phyloP scores from a whole-genome alignment of 1,140 invertebrate genomes.

The Drosophila azteca region DNA sequence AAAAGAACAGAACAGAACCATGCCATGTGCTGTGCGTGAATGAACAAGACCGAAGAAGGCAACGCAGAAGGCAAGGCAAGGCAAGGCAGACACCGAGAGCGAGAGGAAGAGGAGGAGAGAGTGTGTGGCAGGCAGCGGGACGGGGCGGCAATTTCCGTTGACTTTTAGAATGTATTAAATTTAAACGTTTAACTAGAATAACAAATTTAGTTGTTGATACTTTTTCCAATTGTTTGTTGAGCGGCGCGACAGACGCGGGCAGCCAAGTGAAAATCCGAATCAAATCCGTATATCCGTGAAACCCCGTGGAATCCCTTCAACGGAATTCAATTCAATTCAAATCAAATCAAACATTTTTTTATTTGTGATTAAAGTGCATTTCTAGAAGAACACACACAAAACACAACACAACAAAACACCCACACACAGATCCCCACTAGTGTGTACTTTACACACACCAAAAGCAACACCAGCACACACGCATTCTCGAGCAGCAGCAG shows the following conservation, averaged over 20 bases:
- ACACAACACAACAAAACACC: constrained; percentile 17
- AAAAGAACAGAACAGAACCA: constrained; percentile 17
- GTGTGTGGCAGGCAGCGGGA: constrained; percentile 40
- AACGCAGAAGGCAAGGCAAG: too few species aligned
- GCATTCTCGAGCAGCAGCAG: constrained; percentile 18
- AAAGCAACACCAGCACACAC: constrained; percentile 31
- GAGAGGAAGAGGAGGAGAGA: constrained; percentile 17
- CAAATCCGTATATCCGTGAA: constrained; percentile 36
- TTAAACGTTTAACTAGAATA: constrained; percentile 81
- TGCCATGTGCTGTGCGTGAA: constrained; percentile 69
- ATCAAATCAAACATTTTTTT: constrained; percentile 29
- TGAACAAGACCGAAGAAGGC: constrained; percentile 30
- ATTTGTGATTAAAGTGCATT: constrained; percentile 83
- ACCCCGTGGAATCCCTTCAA: constrained; percentile 35
- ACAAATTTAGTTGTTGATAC: constrained; percentile 83
- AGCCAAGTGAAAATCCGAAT: constrained; percentile 29
- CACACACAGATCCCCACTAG: neutral
- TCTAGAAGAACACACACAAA: constrained; percentile 52
- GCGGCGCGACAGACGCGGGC: constrained; percentile 51
- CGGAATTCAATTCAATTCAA: constrained; percentile 63
- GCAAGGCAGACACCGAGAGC: constrained; percentile 11
- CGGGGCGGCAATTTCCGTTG: constrained; percentile 73
- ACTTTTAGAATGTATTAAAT: constrained; percentile 75
- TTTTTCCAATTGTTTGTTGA: constrained; percentile 80
- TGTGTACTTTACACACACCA: constrained; percentile 23